Percentiles rank a stretch among this genome's conserved stretches.
Evolutionary conservation across 2,888 invertebrate genomes (phyloP).

Genomic region (Melinaea menophilus): DNA sequence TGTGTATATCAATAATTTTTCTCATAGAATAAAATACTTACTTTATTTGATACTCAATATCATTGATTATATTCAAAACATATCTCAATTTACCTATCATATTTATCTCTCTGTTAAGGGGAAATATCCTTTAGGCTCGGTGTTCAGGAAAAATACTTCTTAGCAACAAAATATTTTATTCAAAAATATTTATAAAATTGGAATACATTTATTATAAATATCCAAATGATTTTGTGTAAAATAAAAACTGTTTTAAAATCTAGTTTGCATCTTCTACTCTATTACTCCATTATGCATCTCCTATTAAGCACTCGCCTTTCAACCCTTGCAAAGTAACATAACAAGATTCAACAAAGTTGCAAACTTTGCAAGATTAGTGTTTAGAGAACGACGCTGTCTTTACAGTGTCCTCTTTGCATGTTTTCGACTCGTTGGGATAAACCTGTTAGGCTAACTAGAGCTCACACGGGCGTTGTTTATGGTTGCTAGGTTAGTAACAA

Average conservation of each 20-base stretch:
- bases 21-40: too few species aligned
- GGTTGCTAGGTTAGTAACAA: slow-evolving; percentile 47
- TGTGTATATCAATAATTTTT: too few species aligned
- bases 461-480: slow-evolving; percentile 51
- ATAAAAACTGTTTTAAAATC: slow-evolving; percentile 2
- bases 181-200: neutral
- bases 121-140: too few species aligned
- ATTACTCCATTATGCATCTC: slow-evolving; percentile 9
- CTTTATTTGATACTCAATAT: too few species aligned
- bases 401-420: slow-evolving; percentile 36
- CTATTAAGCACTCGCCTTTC: slow-evolving; percentile 16
- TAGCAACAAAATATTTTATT: neutral
- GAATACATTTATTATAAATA: neutral
- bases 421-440: slow-evolving; percentile 52
- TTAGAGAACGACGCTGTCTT: slow-evolving; percentile 32
- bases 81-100: too few species aligned
- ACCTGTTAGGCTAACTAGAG: slow-evolving; percentile 52
- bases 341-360: slow-evolving; percentile 26
- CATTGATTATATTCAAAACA: too few species aligned
- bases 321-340: slow-evolving; percentile 22
- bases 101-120: too few species aligned
- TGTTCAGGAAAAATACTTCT: too few species aligned
- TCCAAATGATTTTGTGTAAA: neutral
- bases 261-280: neutral
- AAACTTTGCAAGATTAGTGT: slow-evolving; percentile 32